Evolutionary conservation across 2,888 invertebrate species (phyloP).

Genomic region (Ormyrus rosae): DNA sequence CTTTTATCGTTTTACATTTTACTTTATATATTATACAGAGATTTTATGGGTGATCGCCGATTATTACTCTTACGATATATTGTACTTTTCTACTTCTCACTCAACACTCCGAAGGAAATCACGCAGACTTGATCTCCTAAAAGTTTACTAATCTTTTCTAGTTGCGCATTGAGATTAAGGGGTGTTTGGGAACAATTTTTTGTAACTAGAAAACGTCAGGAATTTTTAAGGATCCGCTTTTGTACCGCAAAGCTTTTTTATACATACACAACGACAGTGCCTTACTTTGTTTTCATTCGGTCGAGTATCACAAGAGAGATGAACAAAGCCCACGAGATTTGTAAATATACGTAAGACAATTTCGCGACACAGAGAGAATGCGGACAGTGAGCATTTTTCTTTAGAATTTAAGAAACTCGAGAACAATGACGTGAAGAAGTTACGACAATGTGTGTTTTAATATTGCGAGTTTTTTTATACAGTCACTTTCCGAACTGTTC

Average conservation of each 20-base stretch:
- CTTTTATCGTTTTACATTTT: background rate
- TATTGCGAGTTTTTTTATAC: background rate
- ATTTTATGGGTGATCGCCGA: conserved; percentile 5
- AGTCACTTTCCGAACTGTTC: background rate
- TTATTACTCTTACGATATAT: background rate
- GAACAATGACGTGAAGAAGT: conserved; percentile 44
- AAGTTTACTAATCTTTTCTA: conserved; percentile 12
- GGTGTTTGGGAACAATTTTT: background rate
- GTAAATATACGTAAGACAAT: conserved; percentile 42
- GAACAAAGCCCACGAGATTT: conserved; percentile 34
- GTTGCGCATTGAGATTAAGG: background rate
- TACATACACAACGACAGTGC: conserved; percentile 32
- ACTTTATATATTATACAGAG: background rate
- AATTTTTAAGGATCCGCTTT: conserved; percentile 20
- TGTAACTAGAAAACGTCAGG: conserved; percentile 1
- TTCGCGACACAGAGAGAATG: conserved; percentile 23
- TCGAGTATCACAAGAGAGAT: conserved; percentile 3
- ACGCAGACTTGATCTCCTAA: background rate
- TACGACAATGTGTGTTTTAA: conserved; percentile 45
- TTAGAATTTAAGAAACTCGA: conserved; percentile 50
- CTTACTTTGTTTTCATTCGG: conserved; percentile 45
- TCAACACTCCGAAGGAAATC: background rate
- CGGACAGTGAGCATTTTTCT: conserved; percentile 31
- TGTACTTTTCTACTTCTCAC: conserved; percentile 5
- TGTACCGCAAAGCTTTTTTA: conserved; percentile 20